Evolutionary conservation across 2,113 vertebrate species (phyloP).

Genomic region (Donacobius atricapilla): DNA sequence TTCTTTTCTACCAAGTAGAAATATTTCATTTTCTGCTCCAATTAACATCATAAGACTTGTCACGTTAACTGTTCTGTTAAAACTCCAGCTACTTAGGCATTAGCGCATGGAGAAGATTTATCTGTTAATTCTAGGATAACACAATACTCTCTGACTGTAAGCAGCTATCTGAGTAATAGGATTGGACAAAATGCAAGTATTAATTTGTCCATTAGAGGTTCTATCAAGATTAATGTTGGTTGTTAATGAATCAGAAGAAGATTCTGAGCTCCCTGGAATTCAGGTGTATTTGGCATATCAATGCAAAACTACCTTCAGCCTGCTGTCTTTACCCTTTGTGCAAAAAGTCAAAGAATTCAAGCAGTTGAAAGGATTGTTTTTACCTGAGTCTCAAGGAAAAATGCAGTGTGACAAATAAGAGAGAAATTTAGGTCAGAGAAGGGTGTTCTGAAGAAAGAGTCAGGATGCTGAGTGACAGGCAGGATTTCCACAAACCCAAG

Average conservation of each 20-base stretch:
- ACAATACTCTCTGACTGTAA: background rate
- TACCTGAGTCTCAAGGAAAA: background rate
- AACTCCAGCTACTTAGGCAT: slow-evolving; percentile 50
- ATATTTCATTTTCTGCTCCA: slow-evolving; percentile 64
- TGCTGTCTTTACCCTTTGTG: background rate
- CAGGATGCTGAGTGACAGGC: background rate
- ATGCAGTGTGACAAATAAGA: background rate
- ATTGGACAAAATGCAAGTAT: slow-evolving; percentile 44
- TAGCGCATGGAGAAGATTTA: slow-evolving; percentile 43
- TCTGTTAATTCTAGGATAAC: slow-evolving; percentile 62
- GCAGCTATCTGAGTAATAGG: slow-evolving; percentile 54
- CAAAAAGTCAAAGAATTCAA: background rate
- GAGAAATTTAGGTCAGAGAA: background rate
- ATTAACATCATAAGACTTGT: slow-evolving; percentile 62
- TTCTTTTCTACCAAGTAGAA: slow-evolving; percentile 53
- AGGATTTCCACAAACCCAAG: background rate
- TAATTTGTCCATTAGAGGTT: background rate
- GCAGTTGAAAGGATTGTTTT: background rate
- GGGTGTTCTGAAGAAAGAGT: background rate
- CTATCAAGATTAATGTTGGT: slow-evolving; percentile 8
- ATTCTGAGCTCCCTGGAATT: slow-evolving; percentile 10
- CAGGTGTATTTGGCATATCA: background rate
- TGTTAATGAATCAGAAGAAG: background rate
- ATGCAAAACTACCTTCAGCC: background rate
- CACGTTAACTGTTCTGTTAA: slow-evolving; percentile 46